Conservation (phyloP, 2,113 vertebrate species). For the Nerophis ophidion region DNA sequence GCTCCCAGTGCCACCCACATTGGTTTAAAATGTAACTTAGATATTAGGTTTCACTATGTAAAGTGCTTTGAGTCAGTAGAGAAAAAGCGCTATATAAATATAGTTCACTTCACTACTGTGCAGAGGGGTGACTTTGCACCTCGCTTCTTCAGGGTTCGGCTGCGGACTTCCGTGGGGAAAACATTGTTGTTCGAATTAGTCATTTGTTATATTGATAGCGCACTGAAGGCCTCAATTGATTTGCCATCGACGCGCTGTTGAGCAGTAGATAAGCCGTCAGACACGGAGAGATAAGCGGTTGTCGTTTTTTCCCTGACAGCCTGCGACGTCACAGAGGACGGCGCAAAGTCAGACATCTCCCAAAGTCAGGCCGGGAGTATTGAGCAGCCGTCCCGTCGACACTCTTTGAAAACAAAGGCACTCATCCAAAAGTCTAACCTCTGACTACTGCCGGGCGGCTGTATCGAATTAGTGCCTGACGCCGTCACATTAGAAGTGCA, state of each 20-base stretch:
- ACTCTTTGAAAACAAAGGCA: conserved; percentile 16
- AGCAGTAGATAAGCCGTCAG: conserved; percentile 64
- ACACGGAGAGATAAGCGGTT: conserved; percentile 59
- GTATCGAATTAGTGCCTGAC: conserved; percentile 51
- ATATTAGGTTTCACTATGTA: no score
- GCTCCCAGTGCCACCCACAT: no score
- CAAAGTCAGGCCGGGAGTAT: conserved; percentile 43
- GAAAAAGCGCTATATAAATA: no score
- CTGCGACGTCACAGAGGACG: conserved; percentile 43
- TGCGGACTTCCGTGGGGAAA: conserved; percentile 31
- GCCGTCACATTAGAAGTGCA: conserved; percentile 45
- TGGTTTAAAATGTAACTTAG: no score
- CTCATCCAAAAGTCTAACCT: conserved; percentile 6
- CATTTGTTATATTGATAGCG: conserved; percentile 62
- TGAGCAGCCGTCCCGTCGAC: background rate
- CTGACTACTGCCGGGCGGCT: conserved; percentile 32
- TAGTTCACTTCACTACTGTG: no score
- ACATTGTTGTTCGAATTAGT: conserved; percentile 49
- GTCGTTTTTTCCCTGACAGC: conserved; percentile 51
- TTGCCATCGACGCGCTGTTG: conserved; percentile 60
- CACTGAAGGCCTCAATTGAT: conserved; percentile 65
- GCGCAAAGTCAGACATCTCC: conserved; percentile 56
- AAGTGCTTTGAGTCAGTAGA: no score
- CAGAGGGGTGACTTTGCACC: background rate
- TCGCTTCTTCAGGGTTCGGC: background rate